These are phyloP conservation scores for Mimumesa dahlbomi DNA, from an alignment of 2,888 invertebrate genomes.

Conservation along the genomic window DNA sequence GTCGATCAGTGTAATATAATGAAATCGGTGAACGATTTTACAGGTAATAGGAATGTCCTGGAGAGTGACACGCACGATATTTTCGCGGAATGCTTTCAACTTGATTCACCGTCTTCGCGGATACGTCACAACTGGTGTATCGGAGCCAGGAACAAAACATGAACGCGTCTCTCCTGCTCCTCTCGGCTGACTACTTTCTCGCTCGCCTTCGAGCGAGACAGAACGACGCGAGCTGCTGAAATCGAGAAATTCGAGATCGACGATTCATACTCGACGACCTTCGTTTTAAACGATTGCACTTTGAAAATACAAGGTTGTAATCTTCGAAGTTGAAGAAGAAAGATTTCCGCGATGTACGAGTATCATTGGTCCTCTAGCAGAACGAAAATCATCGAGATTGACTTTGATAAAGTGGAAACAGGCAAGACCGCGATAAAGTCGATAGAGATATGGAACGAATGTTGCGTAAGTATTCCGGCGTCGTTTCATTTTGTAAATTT, in stretches of 20 bases:
- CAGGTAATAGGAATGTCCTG: not conserved
- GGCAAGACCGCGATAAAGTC: constrained; percentile 60
- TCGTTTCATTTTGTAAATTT: too few species aligned
- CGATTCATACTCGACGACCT: constrained; percentile 11
- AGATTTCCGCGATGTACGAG: not conserved
- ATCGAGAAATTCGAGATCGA: constrained; percentile 14
- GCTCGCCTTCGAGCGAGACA: constrained; percentile 5
- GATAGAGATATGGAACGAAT: constrained; percentile 68
- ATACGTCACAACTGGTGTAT: constrained; percentile 19
- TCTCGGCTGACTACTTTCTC: too few species aligned
- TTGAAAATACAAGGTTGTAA: not conserved
- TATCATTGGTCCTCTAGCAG: not conserved
- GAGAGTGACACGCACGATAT: constrained; percentile 13
- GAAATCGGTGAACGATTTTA: constrained; percentile 6
- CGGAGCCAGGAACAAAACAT: constrained; percentile 54
- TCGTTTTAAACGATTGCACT: constrained; percentile 16
- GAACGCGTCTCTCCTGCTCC: constrained; percentile 11
- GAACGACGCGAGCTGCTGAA: constrained; percentile 2
- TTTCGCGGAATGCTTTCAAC: constrained; percentile 19
- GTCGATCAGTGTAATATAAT: not conserved
- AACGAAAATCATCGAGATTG: constrained; percentile 47
- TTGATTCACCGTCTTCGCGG: constrained; percentile 22
- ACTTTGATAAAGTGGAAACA: constrained; percentile 67
- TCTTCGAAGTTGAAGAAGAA: not conserved
- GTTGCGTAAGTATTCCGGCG: constrained; percentile 68